Conservation (phyloP, 2,888 invertebrate species). For the Drosophila yooni region DNA sequence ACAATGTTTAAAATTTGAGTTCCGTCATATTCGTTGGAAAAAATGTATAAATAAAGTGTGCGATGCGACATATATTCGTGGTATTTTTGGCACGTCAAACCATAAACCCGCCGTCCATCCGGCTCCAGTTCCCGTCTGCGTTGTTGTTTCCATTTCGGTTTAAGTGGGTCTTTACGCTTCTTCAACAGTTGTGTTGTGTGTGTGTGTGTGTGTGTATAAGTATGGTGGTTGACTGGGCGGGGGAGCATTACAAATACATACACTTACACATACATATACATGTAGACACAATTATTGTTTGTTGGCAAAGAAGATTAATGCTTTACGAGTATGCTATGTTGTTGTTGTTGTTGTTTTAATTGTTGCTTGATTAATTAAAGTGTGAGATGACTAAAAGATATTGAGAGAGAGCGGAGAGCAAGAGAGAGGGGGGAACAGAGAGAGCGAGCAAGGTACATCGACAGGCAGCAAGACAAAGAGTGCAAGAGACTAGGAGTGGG, state of each 20-base stretch:
- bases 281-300: conserved; percentile 34
- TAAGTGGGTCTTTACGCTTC: conserved; percentile 52
- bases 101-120: background rate
- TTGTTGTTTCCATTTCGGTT: conserved; percentile 56
- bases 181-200: conserved; percentile 1
- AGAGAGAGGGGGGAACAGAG: conserved; percentile 1
- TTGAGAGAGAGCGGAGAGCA: conserved; percentile 17
- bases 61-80: conserved; percentile 48
- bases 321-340: conserved; percentile 28
- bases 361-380: conserved; percentile 60
- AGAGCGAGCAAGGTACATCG: conserved; percentile 18
- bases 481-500: background rate
- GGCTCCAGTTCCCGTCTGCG: conserved; percentile 1
- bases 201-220: conserved; percentile 9
- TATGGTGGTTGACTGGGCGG: conserved; percentile 1
- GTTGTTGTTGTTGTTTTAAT: conserved; percentile 34
- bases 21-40: conserved; percentile 62
- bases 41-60: conserved; percentile 54
- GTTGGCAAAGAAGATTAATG: conserved; percentile 39
- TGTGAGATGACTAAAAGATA: conserved; percentile 53
- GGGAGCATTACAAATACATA: conserved; percentile 13
- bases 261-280: conserved; percentile 12
- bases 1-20: conserved; percentile 50
- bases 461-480: conserved; percentile 47
- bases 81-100: conserved; percentile 63